Evolutionary conservation across 2,888 invertebrate species (phyloP), one percentile per base, ranked within the genome.

Genomic region (Apoderus coryli): DNA sequence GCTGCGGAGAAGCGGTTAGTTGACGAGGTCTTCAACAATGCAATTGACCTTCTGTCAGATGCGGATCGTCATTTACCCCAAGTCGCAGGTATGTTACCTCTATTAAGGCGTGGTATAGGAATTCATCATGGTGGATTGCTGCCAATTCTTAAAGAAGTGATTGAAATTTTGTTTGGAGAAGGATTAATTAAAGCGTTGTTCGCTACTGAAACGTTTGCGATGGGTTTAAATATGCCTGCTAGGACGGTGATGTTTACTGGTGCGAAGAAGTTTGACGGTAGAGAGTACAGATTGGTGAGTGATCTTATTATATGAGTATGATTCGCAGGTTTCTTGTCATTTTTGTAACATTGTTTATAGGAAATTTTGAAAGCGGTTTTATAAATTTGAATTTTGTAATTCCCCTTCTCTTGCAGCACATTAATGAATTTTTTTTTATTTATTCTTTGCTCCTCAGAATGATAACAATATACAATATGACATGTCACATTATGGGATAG

Each of bases 201-300:
- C 63, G 99, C 99, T 0, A 99, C 99, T 0, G 99, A 99, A 64
- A 99, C 99, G 0, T 99, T 99, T 63, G 92, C 98, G 10, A 99
- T 99, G 98, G 99, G 99, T 2, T 63, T 99, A 5, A 99, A 99
- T 64, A 99, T 99, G 98, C 99, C 99, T 3, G 99, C 99, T 0
- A 76, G 96, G 48, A 99, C 99, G 0, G 98, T 99, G 0, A 66
- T 99, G 1, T 99, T 99, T 50, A 95, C 96, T 0, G 81, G 77
- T 25, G 81, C 86, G 22, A 72, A 89, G 34, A 99, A 99, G 60
- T 99, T 88, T 60, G 99, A 99, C 56, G 99, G 99, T 10, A 86
- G 80, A 54, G 84, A 88, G 50, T 85, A 86, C 49, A 66, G 98
- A 59, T 93, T 84, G 76, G 81, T 89, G 59, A 65, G 67, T 61